Conservation (phyloP, 2,797 vertebrate genomes). For the Girardinus metallicus region DNA sequence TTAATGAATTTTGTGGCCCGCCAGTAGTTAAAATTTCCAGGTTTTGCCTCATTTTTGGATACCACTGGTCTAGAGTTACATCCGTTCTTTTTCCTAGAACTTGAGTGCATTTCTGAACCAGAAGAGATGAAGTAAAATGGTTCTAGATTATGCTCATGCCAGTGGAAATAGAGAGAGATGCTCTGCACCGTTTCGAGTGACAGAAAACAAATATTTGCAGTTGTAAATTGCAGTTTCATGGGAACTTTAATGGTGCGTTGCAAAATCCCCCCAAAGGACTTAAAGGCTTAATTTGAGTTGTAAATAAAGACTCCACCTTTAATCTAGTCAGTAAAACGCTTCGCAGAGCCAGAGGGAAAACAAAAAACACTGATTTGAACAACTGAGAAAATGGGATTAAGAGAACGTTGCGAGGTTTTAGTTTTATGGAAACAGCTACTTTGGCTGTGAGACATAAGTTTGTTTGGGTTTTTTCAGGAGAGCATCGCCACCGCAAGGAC, state of each 20-base stretch:
- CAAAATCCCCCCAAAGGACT: slow-evolving; percentile 11
- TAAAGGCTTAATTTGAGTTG: slow-evolving; percentile 37
- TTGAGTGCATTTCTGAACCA: background rate
- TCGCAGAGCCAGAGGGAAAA: slow-evolving; percentile 43
- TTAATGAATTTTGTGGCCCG: background rate
- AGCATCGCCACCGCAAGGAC: background rate
- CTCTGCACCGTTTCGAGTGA: background rate
- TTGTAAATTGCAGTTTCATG: slow-evolving; percentile 1
- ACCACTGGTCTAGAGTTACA: background rate
- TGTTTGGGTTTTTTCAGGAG: background rate
- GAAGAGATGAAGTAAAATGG: background rate
- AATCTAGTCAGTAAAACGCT: slow-evolving; percentile 31
- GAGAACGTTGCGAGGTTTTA: background rate
- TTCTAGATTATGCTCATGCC: no score
- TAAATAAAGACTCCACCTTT: slow-evolving; percentile 39
- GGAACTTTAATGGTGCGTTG: slow-evolving; percentile 21
- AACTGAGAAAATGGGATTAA: background rate
- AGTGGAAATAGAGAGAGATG: background rate
- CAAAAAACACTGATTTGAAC: slow-evolving; percentile 8
- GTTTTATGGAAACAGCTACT: background rate
- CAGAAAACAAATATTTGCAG: slow-evolving; percentile 6
- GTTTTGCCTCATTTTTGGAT: no score
- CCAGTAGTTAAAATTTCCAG: no score
- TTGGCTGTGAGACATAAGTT: background rate
- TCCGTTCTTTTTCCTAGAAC: background rate